Percentiles rank a stretch among this genome's conserved stretches.
Evolutionary conservation across 1,140 invertebrate species (phyloP).

Genomic region (Goniozus legneri): DNA sequence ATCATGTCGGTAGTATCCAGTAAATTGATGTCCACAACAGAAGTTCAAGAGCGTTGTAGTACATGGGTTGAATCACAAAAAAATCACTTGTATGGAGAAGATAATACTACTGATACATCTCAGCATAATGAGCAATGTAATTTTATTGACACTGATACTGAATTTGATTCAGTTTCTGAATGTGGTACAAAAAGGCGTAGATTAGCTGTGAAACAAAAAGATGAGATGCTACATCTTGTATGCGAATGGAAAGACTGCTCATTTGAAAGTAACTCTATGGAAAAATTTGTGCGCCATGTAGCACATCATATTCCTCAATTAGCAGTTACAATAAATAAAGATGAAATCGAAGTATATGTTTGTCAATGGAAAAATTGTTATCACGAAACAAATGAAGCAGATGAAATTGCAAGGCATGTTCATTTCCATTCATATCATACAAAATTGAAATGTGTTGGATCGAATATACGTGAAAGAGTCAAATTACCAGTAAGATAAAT

Average conservation of each 20-base stretch:
- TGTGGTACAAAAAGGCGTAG: constrained; percentile 41
- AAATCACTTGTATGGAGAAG: constrained; percentile 13
- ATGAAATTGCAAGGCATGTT: constrained; percentile 65
- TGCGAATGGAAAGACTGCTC: constrained; percentile 48
- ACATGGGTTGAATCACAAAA: constrained; percentile 40
- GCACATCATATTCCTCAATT: constrained; percentile 40
- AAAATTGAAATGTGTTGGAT: constrained; percentile 68
- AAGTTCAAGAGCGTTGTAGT: constrained; percentile 39
- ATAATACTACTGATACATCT: constrained; percentile 20
- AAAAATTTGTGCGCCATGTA: constrained; percentile 43
- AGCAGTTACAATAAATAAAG: constrained; percentile 30
- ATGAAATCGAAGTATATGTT: constrained; percentile 47
- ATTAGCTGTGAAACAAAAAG: constrained; percentile 31
- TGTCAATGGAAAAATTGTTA: constrained; percentile 66
- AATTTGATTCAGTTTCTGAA: constrained; percentile 50
- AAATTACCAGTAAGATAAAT: constrained; percentile 57
- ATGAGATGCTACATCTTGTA: constrained; percentile 35
- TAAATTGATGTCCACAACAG: constrained; percentile 31
- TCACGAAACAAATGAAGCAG: constrained; percentile 53
- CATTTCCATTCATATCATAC: constrained; percentile 77
- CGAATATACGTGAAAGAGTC: constrained; percentile 58
- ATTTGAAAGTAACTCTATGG: constrained; percentile 26
- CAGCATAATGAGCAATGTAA: constrained; percentile 37
- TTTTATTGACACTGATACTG: constrained; percentile 43
- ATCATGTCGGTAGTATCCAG: constrained; percentile 24